Percentiles rank a stretch among this genome's conserved stretches.
Evolutionary conservation across 2,113 vertebrate genomes (phyloP).

Genomic region (Lophotis ruficrista): DNA sequence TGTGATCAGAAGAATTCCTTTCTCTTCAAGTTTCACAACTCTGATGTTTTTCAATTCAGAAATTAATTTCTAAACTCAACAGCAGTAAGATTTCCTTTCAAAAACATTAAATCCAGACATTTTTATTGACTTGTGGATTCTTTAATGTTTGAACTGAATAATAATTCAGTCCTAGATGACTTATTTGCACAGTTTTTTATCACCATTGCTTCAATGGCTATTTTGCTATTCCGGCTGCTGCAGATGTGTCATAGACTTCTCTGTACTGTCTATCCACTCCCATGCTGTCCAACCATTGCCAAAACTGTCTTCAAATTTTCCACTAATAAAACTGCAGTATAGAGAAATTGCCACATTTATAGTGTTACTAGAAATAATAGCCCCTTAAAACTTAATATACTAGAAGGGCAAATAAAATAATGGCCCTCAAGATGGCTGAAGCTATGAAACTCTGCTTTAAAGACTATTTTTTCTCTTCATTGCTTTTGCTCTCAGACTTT

Average conservation of each 20-base stretch:
- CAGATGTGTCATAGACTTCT: neutral
- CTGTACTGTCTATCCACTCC: neutral
- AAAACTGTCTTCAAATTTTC: neutral
- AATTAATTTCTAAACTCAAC: neutral
- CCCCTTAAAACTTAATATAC: neutral
- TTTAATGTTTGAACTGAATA: neutral
- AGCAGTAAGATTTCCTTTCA: neutral
- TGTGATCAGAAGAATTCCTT: neutral
- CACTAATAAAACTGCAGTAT: neutral
- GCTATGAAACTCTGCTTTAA: neutral
- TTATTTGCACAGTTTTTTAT: neutral
- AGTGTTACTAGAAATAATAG: neutral
- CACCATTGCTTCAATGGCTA: neutral
- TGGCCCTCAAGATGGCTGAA: neutral
- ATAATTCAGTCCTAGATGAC: neutral
- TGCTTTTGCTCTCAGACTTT: neutral
- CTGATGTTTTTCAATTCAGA: neutral
- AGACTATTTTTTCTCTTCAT: neutral
- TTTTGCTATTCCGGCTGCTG: constrained; percentile 13
- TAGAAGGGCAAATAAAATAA: neutral
- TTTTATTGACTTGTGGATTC: neutral
- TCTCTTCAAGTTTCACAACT: neutral
- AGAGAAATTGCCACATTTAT: neutral
- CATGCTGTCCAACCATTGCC: neutral
- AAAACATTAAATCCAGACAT: neutral